Evolutionary conservation across 2,888 invertebrate genomes (phyloP), one percentile per base, ranked within the genome.

Genomic region (Blastobasis lacticolella): DNA sequence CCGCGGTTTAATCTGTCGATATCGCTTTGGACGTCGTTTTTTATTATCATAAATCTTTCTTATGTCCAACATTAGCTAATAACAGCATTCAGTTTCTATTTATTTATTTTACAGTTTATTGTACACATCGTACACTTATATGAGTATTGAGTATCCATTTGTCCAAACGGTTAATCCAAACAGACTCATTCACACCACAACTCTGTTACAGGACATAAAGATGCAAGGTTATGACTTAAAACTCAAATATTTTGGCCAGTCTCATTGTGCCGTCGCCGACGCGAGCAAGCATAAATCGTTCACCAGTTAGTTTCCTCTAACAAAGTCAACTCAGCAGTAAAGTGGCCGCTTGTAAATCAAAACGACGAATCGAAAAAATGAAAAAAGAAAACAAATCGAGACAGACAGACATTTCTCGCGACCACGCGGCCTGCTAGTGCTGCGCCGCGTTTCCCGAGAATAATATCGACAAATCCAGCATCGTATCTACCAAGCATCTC

Each of bases 271-370:
- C 23, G 23, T 23, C 23, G 23, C 23, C 23, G 23, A 23, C 23
- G 23, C 68, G 71, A 68, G 59, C 65, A 63, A 64, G 69, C 85
- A 83, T 88, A 87, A 87, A 88, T 86, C 79, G 73, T 76, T 66
- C 60, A 68, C 80, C 79, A 77, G 83, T 86, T 86, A 84, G 79
- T 71, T 73, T 65, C 64, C 67, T 69, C 75, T 79, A 81, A 87
- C 84, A 87, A 87, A 84, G 84, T 85, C 78, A 75, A 75, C 73
- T 75, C 72, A 75, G 79, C 78, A 78, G 81, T 85, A 82, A 86
- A 85, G 75, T 76, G 79, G 71, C 71, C 75, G 82, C 74, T 76
- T 82, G 84, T 86, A 87, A 86, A 86, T 86, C 86, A 86, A 81
- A 83, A 78, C 73, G 78, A 80, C 72, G 73, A 80, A 79, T 81